Evolutionary conservation across 2,113 vertebrate genomes (phyloP), one percentile per base, ranked within the genome.

Genomic region (Carassius gibelio): DNA sequence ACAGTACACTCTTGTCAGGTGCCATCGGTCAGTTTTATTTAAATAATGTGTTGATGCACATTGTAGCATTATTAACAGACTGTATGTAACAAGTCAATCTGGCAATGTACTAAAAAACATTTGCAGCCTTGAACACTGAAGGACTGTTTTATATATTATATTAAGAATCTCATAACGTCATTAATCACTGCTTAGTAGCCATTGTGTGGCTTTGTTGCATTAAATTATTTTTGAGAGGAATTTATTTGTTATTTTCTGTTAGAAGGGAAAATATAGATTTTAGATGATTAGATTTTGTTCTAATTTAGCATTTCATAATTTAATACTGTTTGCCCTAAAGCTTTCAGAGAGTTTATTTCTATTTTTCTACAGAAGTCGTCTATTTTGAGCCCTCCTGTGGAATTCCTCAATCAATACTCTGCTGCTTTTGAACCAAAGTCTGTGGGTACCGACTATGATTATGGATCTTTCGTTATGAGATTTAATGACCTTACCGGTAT

Each of bases 361-460:
- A 59, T 52, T 62, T 30, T 42, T 38, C 10, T 59, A 5, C n/a
- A n/a, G 19, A 42, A n/a, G 19, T 72, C 36, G 42, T 85, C 15
- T 34, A 42, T 42, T 42, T 23, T 77, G 59, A 66, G 90, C 89
- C 91, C 93, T 94, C 95, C 96, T 96, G 96, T 97, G 96, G 94
- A 96, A 95, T 95, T 95, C 91, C 91, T 88, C 78, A 75, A 38
- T 92, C 89, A 94, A 83, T 89, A 85, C 86, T 91, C 92, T 90
- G 86, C 80, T 90, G 90, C 91, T 90, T 83, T 92, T 90, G 92
- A 95, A 94, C 90, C 93, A 94, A 91, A 93, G 77, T 91, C 94
- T 95, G 91, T 93, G 91, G 94, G 94, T 93, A 91, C 79, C 72
- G 21, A 50, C 23, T 17, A 23, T 30, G 38, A 61, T 45, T 45